These are phyloP conservation scores for Dryobota labecula DNA, from an alignment of 2,888 invertebrate species.

Conservation along the genomic window DNA sequence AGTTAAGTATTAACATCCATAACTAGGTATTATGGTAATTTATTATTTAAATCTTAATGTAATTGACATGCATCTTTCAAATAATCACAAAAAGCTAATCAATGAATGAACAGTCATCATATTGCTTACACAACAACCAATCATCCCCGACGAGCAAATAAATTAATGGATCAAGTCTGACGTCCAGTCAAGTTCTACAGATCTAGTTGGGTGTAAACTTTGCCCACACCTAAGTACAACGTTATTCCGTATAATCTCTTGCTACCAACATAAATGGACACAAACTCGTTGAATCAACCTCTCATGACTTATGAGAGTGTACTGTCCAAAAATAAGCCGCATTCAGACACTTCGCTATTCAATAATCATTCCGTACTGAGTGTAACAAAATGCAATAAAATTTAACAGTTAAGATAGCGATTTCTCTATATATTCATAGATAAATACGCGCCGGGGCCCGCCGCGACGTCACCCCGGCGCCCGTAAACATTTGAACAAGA, in stretches of 20 bases:
- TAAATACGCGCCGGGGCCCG: conserved; percentile 87
- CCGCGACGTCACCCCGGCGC: conserved; percentile 79
- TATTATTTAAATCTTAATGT: conserved; percentile 70
- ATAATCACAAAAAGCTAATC: conserved; percentile 65
- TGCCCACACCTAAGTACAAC: conserved; percentile 80
- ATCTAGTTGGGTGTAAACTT: conserved; percentile 71
- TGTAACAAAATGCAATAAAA: conserved; percentile 90
- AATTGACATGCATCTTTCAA: conserved; percentile 82
- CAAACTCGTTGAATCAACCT: conserved; percentile 67
- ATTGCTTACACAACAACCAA: conserved; percentile 83
- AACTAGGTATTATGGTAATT: conserved; percentile 63
- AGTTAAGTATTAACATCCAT: conserved; percentile 61
- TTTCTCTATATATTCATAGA: conserved; percentile 89
- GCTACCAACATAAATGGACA: conserved; percentile 77
- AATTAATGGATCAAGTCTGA: conserved; percentile 72
- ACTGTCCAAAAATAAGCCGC: conserved; percentile 70
- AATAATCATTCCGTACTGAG: conserved; percentile 76
- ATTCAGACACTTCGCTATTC: conserved; percentile 71
- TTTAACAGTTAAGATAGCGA: conserved; percentile 90
- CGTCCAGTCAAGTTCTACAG: conserved; percentile 71
- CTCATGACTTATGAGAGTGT: conserved; percentile 70
- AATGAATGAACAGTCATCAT: conserved; percentile 63
- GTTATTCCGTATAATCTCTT: conserved; percentile 75
- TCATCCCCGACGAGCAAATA: conserved; percentile 71
- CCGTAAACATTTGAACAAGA: conserved; percentile 90